Evolutionary conservation across 2,113 vertebrate species (phyloP).

Genomic region (Prionailurus viverrinus): DNA sequence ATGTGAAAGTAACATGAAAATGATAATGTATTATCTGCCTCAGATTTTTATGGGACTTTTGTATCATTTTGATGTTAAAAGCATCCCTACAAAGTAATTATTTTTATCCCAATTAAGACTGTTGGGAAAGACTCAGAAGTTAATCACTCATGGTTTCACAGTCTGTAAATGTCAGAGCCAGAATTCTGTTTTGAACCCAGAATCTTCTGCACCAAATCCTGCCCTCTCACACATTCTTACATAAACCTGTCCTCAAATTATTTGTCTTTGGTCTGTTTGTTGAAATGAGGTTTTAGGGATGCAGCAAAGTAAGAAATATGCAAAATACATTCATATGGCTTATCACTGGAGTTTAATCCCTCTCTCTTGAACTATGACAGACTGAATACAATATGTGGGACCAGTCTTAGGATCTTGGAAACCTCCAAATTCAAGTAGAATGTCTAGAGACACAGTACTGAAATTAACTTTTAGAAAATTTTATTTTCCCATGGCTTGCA

Average conservation of each 20-base stretch:
- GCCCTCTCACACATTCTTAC: not conserved
- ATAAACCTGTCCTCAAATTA: not conserved
- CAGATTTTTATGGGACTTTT: slow-evolving; percentile 4
- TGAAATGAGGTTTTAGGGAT: not conserved
- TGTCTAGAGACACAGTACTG: not conserved
- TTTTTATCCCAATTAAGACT: not conserved
- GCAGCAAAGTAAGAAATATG: not conserved
- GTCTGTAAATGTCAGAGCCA: not conserved
- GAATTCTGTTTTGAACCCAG: not conserved
- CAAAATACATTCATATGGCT: not conserved
- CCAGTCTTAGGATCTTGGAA: not conserved
- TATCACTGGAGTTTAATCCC: not conserved
- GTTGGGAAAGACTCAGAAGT: not conserved
- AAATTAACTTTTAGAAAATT: not conserved
- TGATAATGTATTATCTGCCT: not conserved
- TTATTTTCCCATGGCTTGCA: not conserved
- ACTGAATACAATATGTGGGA: not conserved
- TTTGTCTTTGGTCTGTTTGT: not conserved
- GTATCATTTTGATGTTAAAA: slow-evolving; percentile 32
- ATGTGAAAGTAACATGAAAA: slow-evolving; percentile 19
- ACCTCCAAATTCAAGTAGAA: not conserved
- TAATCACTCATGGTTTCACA: not conserved
- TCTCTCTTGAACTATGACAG: not conserved
- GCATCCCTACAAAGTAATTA: not conserved
- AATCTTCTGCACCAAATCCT: not conserved